Evolutionary conservation across 2,888 invertebrate genomes (phyloP).

Genomic region (Chorisops tibialis): DNA sequence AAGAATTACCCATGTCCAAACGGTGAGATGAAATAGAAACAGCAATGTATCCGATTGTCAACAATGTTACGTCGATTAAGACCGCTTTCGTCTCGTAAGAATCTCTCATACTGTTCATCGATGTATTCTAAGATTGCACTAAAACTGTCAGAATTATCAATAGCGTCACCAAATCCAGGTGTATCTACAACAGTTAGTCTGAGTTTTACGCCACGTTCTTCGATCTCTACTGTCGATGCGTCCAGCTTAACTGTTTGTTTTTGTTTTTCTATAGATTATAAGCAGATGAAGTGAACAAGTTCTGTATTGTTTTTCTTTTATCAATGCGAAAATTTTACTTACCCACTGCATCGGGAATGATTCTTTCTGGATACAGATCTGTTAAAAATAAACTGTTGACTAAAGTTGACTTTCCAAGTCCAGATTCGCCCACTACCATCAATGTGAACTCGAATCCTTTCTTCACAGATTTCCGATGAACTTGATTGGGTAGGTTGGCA

Average conservation of each 20-base stretch:
- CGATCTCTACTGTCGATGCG: constrained; percentile 94
- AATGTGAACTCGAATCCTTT: constrained; percentile 97
- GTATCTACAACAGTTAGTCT: constrained; percentile 93
- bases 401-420: constrained; percentile 91
- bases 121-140: constrained; percentile 91
- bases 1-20: constrained; percentile 91
- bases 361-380: constrained; percentile 90
- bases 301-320: not conserved
- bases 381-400: constrained; percentile 93
- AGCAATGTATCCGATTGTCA: constrained; percentile 96
- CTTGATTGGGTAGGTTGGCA: constrained; percentile 94
- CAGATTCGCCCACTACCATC: constrained; percentile 92
- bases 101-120: constrained; percentile 94
- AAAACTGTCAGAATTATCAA: constrained; percentile 92
- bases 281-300: not conserved
- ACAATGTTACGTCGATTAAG: constrained; percentile 93
- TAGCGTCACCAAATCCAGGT: constrained; percentile 93
- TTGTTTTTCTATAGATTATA: constrained; percentile 67
- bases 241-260: constrained; percentile 91
- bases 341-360: constrained; percentile 85
- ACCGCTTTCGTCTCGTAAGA: constrained; percentile 89
- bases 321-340: constrained; percentile 43
- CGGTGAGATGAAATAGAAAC: constrained; percentile 95
- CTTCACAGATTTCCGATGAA: constrained; percentile 94
- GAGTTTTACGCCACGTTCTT: constrained; percentile 90